Evolutionary conservation across 1,140 invertebrate species (phyloP), one percentile per base, ranked within the genome.

Genomic region (Batillaria attramentaria): DNA sequence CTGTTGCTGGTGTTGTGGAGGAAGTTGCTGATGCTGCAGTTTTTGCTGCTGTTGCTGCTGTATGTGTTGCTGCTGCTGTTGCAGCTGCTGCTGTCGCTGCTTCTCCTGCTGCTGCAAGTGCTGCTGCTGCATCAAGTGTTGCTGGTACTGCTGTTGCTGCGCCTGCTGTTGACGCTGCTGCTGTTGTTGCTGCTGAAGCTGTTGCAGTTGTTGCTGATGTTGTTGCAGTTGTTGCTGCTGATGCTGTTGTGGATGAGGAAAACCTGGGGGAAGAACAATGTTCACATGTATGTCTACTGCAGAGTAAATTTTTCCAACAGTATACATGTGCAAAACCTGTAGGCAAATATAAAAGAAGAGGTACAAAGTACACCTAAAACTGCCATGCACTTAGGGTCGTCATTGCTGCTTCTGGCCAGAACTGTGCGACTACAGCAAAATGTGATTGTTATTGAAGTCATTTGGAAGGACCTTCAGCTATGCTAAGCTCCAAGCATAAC

Each of bases 141-240:
- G 43, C 35, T 79, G 77, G 4, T 72, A 46, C 33, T 68, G 65
- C 42, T 79, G 72, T 41, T 37, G 42, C 33, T 81, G 79, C 39
- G 57, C 57, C 74, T 72, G 72, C 24, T 57, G 46, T 35, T 57
- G 46, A 1, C 39, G 72, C 50, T 35, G 43, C 24, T 39, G 50
- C 35, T 73, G 72, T 42, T 73, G 72, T 24, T 37, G 46, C 24
- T 57, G 72, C 37, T 35, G 72, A 35, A 35, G 72, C 33, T 73
- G 72, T 24, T 35, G 46, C 16, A 62, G 72, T 57, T 73, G 72
- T n/a, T 54, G 42, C 20, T 70, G 33, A 28, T 54, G 50, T 28
- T 72, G 77, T 28, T 57, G 77, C 28, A 43, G 77, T 3, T 54
- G 77, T 16, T 50, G 41, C 37, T 46, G 76, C 4, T 76, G 57